phyloP scores from a whole-genome alignment of 2,888 invertebrate species.

The Conomelus anceps region DNA sequence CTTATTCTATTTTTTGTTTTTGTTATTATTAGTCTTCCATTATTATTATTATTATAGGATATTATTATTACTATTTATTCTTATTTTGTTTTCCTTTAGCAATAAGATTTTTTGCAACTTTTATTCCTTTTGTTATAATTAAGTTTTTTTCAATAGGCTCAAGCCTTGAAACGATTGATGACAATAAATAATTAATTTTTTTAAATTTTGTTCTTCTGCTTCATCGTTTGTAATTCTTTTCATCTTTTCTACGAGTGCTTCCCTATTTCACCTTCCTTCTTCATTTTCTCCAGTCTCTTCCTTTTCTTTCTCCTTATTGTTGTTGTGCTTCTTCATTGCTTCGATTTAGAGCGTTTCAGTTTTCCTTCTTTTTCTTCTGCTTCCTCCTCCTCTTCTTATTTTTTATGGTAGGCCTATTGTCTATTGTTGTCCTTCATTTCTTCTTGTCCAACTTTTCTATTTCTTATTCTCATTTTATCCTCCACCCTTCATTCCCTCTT shows the following conservation, averaged over 20 bases:
- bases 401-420: not conserved
- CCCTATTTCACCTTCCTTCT: not conserved
- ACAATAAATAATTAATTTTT: no score
- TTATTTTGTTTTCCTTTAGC: not conserved
- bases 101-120: not conserved
- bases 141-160: no score
- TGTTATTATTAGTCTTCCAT: not conserved
- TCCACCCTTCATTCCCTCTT: no score
- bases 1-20: not conserved
- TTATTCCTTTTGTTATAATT: not conserved
- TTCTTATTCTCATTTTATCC: not conserved
- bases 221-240: not conserved
- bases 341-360: not conserved
- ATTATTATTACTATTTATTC: not conserved
- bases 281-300: not conserved
- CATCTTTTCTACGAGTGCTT: no score
- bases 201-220: not conserved
- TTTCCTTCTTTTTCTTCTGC: not conserved
- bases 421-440: no score
- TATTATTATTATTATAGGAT: not conserved
- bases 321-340: not conserved
- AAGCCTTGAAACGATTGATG: no score
- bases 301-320: not conserved
- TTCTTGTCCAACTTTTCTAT: not conserved
- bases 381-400: not conserved